phyloP scores from a whole-genome alignment of 2,113 vertebrate species.

The Crocuta crocuta region DNA sequence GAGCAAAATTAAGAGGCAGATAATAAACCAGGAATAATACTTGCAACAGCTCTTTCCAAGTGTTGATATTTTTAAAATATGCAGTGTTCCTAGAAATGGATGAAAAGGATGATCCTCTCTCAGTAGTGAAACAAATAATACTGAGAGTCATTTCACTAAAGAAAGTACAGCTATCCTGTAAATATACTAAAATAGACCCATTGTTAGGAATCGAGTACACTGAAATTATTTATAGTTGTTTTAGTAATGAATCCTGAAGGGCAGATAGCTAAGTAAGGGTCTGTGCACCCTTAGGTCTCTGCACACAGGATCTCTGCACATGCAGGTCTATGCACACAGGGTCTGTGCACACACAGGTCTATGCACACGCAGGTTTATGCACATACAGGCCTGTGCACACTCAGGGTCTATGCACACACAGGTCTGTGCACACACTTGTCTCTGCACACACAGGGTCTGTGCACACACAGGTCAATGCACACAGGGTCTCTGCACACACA shows the following conservation, averaged over 20 bases:
- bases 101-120: background rate
- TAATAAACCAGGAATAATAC: background rate
- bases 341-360: no score
- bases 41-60: background rate
- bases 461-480: no score
- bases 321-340: no score
- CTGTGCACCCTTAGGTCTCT: no score
- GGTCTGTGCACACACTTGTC: no score
- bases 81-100: background rate
- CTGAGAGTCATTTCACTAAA: background rate
- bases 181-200: background rate
- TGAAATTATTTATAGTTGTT: background rate
- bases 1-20: background rate
- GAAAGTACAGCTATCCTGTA: background rate
- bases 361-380: no score
- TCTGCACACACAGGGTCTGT: no score
- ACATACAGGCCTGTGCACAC: no score
- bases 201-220: background rate
- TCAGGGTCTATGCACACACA: no score
- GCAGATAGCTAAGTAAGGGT: no score
- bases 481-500: no score
- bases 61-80: background rate
- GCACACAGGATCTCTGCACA: no score
- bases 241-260: background rate
- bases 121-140: background rate